Base-by-base conservation (phyloP, 2,113 vertebrate genomes). In the Psilopsiagon aurifrons region DNA sequence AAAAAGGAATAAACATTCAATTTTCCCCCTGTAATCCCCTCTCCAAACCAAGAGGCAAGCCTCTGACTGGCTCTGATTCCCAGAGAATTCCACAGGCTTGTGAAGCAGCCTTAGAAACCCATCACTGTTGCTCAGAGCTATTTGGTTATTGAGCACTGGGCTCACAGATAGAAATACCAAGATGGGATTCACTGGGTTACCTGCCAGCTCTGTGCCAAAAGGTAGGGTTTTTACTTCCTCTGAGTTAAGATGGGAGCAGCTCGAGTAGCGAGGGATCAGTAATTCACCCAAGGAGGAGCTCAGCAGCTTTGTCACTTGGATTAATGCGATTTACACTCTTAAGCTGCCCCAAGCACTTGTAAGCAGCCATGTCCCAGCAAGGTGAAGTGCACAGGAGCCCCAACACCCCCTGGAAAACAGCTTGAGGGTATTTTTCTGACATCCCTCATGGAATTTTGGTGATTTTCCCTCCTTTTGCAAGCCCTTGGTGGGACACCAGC, bases 271-370 rank as follows among this genome's bases (percentile, higher is more conserved):
- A 70, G 86, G 83, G 94, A 92, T 93, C 86, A 94, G 92, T 67
- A 54, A 80, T 31, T 81, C 73, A 35, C 8, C 69, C 17, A 1
- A 73, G 92, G 91, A 90, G 78, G 91, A 94, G 75, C 27, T 2
- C 0, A 1, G 8, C 51, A 24, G 84, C 83, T 92, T 94, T 90
- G 86, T 86, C 2, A 1, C 60, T 51, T 5, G 86, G 88, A 95
- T 96, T 94, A 92, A 78, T 14, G 73, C 3, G 69, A 81, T 97
- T 96, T 96, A 86, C 80, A 66, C 89, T 73, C 89, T 57, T 88
- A 74, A 96, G 80, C 91, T 69, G 79, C 87, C 63, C 83, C 0
- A 1, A 43, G 78, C 3, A 10, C 59, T 69, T 41, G 3, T 64
- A 59, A 88, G 52, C 43, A 51, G 91, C 85, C 22, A 1, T 66